Percentiles rank a stretch among this genome's conserved stretches.
phyloP scores from a whole-genome alignment of 2,797 vertebrate genomes.

The Acanthopagrus latus region DNA sequence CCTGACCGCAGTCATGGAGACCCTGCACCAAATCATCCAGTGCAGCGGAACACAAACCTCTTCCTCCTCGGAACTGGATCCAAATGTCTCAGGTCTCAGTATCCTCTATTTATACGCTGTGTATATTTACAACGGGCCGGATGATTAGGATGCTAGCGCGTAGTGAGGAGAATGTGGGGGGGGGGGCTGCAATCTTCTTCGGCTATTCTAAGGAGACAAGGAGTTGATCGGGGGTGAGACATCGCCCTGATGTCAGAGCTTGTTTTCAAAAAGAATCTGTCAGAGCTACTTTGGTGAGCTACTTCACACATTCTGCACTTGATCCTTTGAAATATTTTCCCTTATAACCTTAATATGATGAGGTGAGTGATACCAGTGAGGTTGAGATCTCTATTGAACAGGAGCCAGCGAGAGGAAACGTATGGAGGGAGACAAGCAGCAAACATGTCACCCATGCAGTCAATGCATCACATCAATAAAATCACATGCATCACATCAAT shows the following conservation, averaged over 20 bases:
- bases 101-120: conserved; percentile 86
- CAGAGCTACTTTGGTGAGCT: conserved; percentile 32
- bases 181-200: conserved; percentile 49
- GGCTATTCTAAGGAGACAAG: conserved; percentile 72
- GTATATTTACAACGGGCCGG: conserved; percentile 83
- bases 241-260: conserved; percentile 52
- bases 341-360: conserved; percentile 1
- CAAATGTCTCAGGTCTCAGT: conserved; percentile 84
- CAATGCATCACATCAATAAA: background rate
- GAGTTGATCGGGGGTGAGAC: conserved; percentile 65
- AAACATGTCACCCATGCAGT: background rate
- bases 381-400: background rate
- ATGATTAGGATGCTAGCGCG: conserved; percentile 83
- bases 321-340: conserved; percentile 7
- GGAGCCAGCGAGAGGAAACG: background rate
- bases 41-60: conserved; percentile 79
- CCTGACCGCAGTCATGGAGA: conserved; percentile 80
- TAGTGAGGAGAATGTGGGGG: conserved; percentile 72
- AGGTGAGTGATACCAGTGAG: background rate
- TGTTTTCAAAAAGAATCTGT: conserved; percentile 56
- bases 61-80: conserved; percentile 79
- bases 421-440: background rate
- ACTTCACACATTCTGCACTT: conserved; percentile 30
- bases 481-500: background rate
- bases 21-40: conserved; percentile 65